phyloP scores from a whole-genome alignment of 2,888 invertebrate species.

The Synanthedon myopaeformis region DNA sequence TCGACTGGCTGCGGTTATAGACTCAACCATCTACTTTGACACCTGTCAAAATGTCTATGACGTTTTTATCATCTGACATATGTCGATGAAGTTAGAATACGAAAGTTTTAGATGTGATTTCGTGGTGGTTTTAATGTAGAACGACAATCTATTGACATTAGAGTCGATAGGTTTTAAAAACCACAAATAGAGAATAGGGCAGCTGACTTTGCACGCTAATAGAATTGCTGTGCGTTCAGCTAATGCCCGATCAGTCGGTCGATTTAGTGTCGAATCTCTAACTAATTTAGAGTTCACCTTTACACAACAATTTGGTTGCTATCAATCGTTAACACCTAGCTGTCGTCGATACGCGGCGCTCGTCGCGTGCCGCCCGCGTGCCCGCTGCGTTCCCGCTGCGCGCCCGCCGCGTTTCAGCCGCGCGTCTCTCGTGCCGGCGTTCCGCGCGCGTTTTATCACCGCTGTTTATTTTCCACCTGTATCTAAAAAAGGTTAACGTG shows the following conservation, averaged over 20 bases:
- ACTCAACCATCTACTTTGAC: too few species aligned
- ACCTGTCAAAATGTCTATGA: too few species aligned
- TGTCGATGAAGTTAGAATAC: too few species aligned
- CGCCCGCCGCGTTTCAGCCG: constrained; percentile 13
- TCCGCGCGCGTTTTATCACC: constrained; percentile 7
- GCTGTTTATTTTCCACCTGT: constrained; percentile 11
- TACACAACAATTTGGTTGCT: constrained; percentile 39
- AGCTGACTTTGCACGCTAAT: too few species aligned
- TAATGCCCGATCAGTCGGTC: background rate
- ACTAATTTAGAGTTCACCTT: constrained; percentile 34
- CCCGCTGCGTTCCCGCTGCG: constrained; percentile 13
- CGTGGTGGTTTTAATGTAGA: too few species aligned
- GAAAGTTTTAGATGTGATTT: too few species aligned
- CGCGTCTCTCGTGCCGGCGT: constrained; percentile 8
- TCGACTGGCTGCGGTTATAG: too few species aligned
- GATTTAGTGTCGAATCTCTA: background rate
- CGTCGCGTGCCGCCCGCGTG: constrained; percentile 9
- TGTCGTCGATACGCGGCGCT: constrained; percentile 29
- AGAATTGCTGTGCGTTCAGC: too few species aligned
- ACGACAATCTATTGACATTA: too few species aligned
- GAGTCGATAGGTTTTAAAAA: too few species aligned
- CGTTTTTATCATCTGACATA: too few species aligned
- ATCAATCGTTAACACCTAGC: constrained; percentile 44
- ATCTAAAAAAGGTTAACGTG: constrained; percentile 2
- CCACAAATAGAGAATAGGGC: too few species aligned